Percentiles rank a stretch among this genome's conserved stretches.
Conservation (phyloP, 1,140 invertebrate genomes). For the Capitella teleta region DNA sequence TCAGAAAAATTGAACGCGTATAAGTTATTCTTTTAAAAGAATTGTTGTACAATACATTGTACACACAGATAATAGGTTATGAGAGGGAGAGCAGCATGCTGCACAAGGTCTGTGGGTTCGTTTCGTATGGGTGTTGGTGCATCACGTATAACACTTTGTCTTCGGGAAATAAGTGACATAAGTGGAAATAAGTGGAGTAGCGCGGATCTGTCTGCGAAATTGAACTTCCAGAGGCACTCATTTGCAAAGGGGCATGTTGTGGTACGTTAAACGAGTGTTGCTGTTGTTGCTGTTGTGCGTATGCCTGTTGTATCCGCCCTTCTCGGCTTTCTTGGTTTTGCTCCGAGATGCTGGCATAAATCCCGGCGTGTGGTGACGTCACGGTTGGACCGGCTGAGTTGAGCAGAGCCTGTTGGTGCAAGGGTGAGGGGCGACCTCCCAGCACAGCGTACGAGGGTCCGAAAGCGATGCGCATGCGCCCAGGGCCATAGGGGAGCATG, state of each 20-base stretch:
- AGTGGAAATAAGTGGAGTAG: conserved; percentile 65
- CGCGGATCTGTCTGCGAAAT: conserved; percentile 53
- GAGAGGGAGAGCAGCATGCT: no score
- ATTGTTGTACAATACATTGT: no score
- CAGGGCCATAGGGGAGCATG: neutral
- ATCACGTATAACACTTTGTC: conserved; percentile 74
- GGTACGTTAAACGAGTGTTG: neutral
- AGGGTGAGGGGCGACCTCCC: neutral
- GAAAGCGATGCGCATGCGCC: neutral
- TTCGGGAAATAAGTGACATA: conserved; percentile 76
- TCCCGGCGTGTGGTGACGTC: neutral
- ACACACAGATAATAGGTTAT: no score
- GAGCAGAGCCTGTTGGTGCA: neutral
- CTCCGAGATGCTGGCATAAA: neutral
- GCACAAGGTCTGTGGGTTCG: conserved; percentile 76
- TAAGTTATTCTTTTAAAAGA: no score
- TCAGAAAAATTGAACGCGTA: no score
- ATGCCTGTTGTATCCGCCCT: no score
- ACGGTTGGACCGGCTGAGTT: neutral
- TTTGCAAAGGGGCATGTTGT: neutral
- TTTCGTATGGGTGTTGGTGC: conserved; percentile 73
- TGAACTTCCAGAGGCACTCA: conserved; percentile 8
- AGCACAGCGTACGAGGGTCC: neutral
- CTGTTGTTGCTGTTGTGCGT: neutral
- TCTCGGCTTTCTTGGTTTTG: no score